These are phyloP conservation scores for Stictonetta naevosa DNA, from an alignment of 2,113 vertebrate species.

Conservation along the genomic window DNA sequence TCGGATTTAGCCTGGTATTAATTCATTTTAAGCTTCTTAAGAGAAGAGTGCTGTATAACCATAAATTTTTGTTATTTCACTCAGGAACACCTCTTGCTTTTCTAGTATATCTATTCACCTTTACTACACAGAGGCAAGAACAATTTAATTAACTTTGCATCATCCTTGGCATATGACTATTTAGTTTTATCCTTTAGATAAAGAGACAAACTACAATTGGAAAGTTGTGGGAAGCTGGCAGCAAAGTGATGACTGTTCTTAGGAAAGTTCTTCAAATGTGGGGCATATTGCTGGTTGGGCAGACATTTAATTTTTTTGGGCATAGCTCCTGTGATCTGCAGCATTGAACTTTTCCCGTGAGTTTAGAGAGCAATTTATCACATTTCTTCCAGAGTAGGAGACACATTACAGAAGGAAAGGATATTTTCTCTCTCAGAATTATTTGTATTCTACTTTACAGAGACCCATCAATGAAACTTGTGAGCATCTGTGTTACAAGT, in stretches of 20 bases:
- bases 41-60: not conserved
- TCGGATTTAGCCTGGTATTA: not conserved
- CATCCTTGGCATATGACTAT: not conserved
- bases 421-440: not conserved
- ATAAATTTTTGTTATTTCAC: not conserved
- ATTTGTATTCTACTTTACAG: not conserved
- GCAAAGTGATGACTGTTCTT: slow-evolving; percentile 21
- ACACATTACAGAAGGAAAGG: not conserved
- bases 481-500: not conserved
- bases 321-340: slow-evolving; percentile 19
- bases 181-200: not conserved
- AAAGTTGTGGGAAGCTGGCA: not conserved
- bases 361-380: slow-evolving; percentile 29
- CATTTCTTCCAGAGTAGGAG: not conserved
- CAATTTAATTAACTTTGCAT: not conserved
- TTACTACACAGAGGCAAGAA: not conserved
- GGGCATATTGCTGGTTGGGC: slow-evolving; percentile 30
- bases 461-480: not conserved
- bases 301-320: slow-evolving; percentile 65
- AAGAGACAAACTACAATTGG: not conserved
- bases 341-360: slow-evolving; percentile 29
- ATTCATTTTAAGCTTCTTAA: not conserved
- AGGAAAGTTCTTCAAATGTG: slow-evolving; percentile 32
- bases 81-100: not conserved
- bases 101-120: not conserved